Evolutionary conservation across 30 jellyfish, hydroid and myxozoan species (phyloP).

Genomic region (Euphysa ruthae): DNA sequence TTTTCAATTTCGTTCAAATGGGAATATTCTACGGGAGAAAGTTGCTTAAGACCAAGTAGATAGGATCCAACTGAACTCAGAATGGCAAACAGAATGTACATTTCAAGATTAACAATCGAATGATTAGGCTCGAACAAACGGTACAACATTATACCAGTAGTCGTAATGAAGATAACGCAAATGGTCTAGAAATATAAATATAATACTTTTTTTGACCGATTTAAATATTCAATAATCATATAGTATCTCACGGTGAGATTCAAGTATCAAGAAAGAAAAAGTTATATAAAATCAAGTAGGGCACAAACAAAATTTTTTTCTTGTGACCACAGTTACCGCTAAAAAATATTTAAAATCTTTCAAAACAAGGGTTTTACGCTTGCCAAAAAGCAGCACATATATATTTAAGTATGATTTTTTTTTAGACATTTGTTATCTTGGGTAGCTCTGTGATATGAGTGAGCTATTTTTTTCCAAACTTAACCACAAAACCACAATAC

Average conservation of each 20-base stretch:
- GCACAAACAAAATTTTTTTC: too few species aligned
- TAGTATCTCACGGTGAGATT: too few species aligned
- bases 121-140: neutral
- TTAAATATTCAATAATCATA: neutral
- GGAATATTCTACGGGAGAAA: conserved; percentile 44
- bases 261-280: neutral
- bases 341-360: too few species aligned
- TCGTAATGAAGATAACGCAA: neutral
- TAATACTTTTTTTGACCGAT: neutral
- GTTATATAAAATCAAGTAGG: too few species aligned
- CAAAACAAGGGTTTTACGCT: too few species aligned
- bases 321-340: too few species aligned
- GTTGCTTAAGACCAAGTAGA: conserved; percentile 10
- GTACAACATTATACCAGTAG: neutral
- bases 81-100: neutral
- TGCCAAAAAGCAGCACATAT: too few species aligned
- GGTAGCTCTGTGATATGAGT: too few species aligned
- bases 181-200: neutral
- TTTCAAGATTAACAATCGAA: neutral
- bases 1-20: conserved; percentile 39
- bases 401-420: too few species aligned
- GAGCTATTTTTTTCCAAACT: too few species aligned
- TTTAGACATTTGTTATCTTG: too few species aligned
- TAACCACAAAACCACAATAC: too few species aligned
- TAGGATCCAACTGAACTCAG: conserved; percentile 5